Percentiles rank a stretch among this genome's conserved stretches.
These are phyloP conservation scores for Odontamblyopus lacepedii DNA, from an alignment of 2,797 vertebrate genomes.

Conservation along the genomic window DNA sequence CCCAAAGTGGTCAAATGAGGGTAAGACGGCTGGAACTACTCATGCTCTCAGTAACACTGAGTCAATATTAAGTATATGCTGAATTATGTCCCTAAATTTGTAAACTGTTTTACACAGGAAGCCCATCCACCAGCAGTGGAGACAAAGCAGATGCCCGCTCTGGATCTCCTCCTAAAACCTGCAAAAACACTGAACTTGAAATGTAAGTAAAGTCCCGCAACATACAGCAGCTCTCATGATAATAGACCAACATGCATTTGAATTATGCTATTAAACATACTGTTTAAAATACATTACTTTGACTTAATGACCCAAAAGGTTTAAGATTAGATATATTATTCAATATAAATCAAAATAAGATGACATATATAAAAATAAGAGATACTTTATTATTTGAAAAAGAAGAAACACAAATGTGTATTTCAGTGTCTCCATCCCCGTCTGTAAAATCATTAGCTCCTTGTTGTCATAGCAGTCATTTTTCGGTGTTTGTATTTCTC, in stretches of 20 bases:
- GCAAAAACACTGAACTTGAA: slow-evolving; percentile 84
- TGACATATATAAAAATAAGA: too few species aligned
- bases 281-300: too few species aligned
- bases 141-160: slow-evolving; percentile 85
- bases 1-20: slow-evolving; percentile 88
- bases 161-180: slow-evolving; percentile 73
- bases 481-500: slow-evolving; percentile 29
- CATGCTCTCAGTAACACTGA: not conserved
- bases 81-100: not conserved
- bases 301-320: too few species aligned
- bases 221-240: not conserved
- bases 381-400: not conserved
- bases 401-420: not conserved
- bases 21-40: slow-evolving; percentile 70
- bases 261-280: not conserved
- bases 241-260: not conserved
- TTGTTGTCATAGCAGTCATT: not conserved
- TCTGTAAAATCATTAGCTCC: not conserved
- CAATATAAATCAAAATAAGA: too few species aligned
- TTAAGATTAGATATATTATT: too few species aligned
- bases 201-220: slow-evolving; percentile 74
- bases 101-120: slow-evolving; percentile 71
- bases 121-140: slow-evolving; percentile 92
- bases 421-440: not conserved
- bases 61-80: not conserved